These are phyloP conservation scores for Hirtodrosophila alboralis DNA, from an alignment of 2,888 invertebrate genomes.

Conservation along the genomic window DNA sequence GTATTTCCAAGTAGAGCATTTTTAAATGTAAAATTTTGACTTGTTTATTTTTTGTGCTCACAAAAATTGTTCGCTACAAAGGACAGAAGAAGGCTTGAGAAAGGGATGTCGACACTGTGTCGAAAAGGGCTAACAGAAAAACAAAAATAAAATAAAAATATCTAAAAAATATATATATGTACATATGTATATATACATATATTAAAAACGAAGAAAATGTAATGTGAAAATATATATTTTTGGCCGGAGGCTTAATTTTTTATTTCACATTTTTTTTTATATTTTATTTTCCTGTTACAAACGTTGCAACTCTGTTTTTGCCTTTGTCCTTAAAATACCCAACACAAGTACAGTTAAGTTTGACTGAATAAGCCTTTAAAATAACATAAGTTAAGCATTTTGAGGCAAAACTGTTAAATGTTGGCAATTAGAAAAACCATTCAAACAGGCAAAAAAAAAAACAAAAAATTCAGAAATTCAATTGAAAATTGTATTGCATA, in stretches of 20 bases:
- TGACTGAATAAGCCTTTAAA: too few relatives aligned
- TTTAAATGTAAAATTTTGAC: too few relatives aligned
- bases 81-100: constrained; percentile 24
- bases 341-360: constrained; percentile 51
- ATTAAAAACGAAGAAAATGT: constrained; percentile 51
- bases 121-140: constrained; percentile 33
- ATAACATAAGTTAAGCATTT: too few relatives aligned
- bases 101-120: constrained; percentile 12
- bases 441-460: not conserved
- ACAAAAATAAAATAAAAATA: constrained; percentile 13
- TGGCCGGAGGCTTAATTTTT: constrained; percentile 77
- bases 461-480: constrained; percentile 15
- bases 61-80: constrained; percentile 60
- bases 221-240: constrained; percentile 69
- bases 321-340: constrained; percentile 15
- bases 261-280: too few relatives aligned
- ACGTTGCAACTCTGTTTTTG: constrained; percentile 8
- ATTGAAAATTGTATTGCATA: constrained; percentile 29
- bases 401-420: constrained; percentile 15
- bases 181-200: too few relatives aligned
- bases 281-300: constrained; percentile 44
- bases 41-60: constrained; percentile 37
- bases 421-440: not conserved
- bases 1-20: too few relatives aligned
- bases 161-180: constrained; percentile 2